phyloP scores from a whole-genome alignment of 1,140 invertebrate species.

The Drosophila erecta region DNA sequence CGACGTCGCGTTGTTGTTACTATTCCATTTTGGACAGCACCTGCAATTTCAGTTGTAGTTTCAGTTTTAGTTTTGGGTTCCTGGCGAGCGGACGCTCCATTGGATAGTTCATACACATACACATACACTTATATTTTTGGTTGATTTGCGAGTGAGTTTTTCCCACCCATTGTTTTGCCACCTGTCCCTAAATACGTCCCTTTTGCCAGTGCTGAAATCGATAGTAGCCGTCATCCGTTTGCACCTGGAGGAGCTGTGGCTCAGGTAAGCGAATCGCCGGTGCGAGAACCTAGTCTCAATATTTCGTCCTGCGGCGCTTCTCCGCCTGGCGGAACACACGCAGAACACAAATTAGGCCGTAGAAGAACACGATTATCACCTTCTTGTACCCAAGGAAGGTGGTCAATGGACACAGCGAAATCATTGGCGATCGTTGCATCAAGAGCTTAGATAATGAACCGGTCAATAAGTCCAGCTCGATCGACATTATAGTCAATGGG shows the following conservation, averaged over 20 bases:
- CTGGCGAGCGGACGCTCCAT: conserved; percentile 24
- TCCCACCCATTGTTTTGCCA: conserved; percentile 6
- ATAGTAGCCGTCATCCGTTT: conserved; percentile 44
- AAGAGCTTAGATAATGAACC: not conserved
- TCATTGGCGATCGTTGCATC: not conserved
- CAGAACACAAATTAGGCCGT: conserved; percentile 2
- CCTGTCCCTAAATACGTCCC: not conserved
- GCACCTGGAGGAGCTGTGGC: conserved; percentile 24
- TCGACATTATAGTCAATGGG: not conserved
- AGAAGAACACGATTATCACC: conserved; percentile 18
- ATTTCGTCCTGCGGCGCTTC: not conserved
- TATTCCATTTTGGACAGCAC: conserved; percentile 21
- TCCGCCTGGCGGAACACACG: conserved; percentile 22
- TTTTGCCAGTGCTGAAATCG: conserved; percentile 63
- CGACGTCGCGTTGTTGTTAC: conserved; percentile 10
- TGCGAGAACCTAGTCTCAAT: not conserved
- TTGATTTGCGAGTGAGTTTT: conserved; percentile 37
- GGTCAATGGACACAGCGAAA: not conserved
- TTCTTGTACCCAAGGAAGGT: conserved; percentile 44
- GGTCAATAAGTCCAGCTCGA: too few species aligned
- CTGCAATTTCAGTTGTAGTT: conserved; percentile 28
- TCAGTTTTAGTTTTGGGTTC: conserved; percentile 26
- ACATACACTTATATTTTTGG: conserved; percentile 4
- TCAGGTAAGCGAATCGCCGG: conserved; percentile 46
- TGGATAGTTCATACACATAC: not conserved